Base-by-base conservation (phyloP, 2,797 vertebrate genomes). In the Lophotriccus pileatus region DNA sequence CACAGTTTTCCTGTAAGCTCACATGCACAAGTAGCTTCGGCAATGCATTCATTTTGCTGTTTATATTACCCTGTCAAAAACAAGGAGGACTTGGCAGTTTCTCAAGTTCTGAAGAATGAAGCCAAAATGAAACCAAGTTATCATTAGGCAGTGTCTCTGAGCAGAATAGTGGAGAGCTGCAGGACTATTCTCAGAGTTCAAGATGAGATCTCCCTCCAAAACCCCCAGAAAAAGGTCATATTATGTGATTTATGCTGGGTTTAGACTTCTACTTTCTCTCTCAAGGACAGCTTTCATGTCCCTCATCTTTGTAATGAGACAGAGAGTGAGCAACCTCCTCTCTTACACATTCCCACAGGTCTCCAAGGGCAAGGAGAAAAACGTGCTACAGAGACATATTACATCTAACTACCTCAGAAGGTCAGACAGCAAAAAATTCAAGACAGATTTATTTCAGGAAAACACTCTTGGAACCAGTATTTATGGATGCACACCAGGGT, bases 1-100 rank as follows among this genome's bases (percentile, higher is more conserved):
- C 85, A 94, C 59, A 75, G 70, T 86, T 93, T 93, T 95, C 84
- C 93, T 94, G 70, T 76, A 23, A 91, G 84, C 16, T 95, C 44
- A 59, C 52, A 52, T 36, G 46, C 47, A 86, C 46, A 90, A 90
- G 67, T 34, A 86, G 39, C 59, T 88, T 59, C 21, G 37, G 44
- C n/a, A 84, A 66, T 25, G 44, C 22, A 82, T 73, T 91, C 8
- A 39, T 74, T 93, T 79, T 90, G 59, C 30, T 93, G 83, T 93
- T 95, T 95, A 90, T 59, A 63, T 79, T 88, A 74, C 18, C 59
- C 83, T 86, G 67, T 76, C 88, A 85, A 87, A 96, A 95, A 14
- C 36, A 73, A 9, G 24, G 55, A 87, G 36, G 69, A 73, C 59
- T 86, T 94, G 79, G 87, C 69, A 81, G 43, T 63, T 86, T 59